These are phyloP conservation scores for Danionella dracula DNA, from an alignment of 2,797 vertebrate genomes.

Conservation along the genomic window DNA sequence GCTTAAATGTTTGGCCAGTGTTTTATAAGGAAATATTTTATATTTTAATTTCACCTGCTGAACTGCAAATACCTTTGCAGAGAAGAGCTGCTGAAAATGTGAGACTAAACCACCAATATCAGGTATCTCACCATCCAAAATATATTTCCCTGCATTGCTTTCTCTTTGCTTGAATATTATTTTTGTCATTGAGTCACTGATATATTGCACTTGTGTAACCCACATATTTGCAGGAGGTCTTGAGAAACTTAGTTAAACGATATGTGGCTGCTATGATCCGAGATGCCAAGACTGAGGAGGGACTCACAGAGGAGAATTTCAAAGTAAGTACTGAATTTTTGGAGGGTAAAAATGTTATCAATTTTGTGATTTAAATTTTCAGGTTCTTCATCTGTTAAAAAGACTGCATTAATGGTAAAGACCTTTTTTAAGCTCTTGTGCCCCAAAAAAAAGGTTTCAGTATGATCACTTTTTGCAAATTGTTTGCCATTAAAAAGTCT, in stretches of 20 bases:
- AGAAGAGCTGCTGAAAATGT: constrained; percentile 88
- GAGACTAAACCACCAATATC: constrained; percentile 85
- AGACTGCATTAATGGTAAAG: too few relatives aligned
- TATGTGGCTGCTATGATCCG: constrained; percentile 96
- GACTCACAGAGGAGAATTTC: constrained; percentile 95
- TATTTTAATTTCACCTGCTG: neutral
- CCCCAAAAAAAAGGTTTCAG: too few relatives aligned
- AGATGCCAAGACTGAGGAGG: constrained; percentile 91
- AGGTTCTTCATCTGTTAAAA: too few relatives aligned
- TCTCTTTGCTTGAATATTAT: neutral
- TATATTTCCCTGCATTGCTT: neutral
- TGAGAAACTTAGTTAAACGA: constrained; percentile 90
- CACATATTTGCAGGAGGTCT: constrained; percentile 76
- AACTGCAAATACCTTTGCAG: constrained; percentile 56
- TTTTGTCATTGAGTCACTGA: neutral
- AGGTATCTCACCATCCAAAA: constrained; percentile 66
- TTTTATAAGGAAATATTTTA: neutral
- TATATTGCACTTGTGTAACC: neutral
- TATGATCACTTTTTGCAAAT: too few relatives aligned
- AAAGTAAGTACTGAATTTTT: constrained; percentile 72
- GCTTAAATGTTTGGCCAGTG: neutral
- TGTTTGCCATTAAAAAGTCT: too few relatives aligned
- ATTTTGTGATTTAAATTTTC: too few relatives aligned
- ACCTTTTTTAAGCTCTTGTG: too few relatives aligned
- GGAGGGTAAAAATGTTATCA: neutral